Conservation (phyloP, 92 coral and sea anemone species). For the Montipora capitata region DNA sequence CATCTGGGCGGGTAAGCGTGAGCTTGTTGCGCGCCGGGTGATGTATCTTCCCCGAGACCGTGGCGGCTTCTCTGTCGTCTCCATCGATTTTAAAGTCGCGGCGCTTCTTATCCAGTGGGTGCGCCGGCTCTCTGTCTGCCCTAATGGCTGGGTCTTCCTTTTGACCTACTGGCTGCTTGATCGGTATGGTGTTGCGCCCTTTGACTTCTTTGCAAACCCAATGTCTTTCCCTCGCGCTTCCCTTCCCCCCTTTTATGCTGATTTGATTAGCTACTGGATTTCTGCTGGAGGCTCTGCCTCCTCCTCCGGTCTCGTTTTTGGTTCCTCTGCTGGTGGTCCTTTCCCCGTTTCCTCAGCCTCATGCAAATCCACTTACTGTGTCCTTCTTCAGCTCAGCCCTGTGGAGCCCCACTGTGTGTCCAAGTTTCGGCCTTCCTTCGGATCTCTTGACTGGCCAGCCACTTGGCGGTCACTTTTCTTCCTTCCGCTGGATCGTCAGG, state of each 20-base stretch:
- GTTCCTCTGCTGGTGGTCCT: not conserved
- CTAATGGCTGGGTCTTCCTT: not conserved
- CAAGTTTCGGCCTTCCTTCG: not conserved
- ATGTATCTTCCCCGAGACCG: not conserved
- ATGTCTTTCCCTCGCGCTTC: not conserved
- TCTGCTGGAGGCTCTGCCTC: conserved; percentile 7
- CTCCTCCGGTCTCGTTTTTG: not conserved
- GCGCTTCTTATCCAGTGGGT: conserved; percentile 28
- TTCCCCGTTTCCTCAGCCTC: not conserved
- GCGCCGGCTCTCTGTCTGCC: not conserved
- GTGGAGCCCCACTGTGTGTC: not conserved
- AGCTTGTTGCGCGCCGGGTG: not conserved
- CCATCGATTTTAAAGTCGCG: not conserved
- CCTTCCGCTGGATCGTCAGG: conserved; percentile 13
- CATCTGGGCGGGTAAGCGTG: conserved; percentile 46
- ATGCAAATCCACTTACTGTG: not conserved
- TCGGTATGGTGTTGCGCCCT: not conserved
- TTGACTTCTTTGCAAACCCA: not conserved
- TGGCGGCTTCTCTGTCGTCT: conserved; percentile 4
- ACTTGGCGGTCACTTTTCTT: conserved; percentile 23
- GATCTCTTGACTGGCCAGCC: conserved; percentile 14
- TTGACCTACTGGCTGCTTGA: not conserved
- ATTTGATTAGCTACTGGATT: conserved; percentile 25
- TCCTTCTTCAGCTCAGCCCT: not conserved
- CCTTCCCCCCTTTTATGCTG: conserved; percentile 15